phyloP scores from a whole-genome alignment of 1,140 invertebrate genomes.

The Potamilus streckersoni region DNA sequence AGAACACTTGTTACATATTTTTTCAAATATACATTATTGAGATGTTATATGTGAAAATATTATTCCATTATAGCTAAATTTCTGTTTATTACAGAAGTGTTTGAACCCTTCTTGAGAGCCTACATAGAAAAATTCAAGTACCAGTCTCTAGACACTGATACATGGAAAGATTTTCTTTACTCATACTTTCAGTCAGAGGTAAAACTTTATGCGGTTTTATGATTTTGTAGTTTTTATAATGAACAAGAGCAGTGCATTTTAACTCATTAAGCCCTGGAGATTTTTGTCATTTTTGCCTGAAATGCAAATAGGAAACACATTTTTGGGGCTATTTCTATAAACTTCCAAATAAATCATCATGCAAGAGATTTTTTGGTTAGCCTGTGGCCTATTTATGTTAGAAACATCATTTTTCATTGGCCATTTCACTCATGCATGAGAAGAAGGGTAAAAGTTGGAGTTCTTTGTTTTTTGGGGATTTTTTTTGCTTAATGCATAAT shows the following conservation, averaged over 20 bases:
- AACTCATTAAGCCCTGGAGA: too few species aligned
- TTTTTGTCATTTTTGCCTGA: too few species aligned
- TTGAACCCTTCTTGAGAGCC: slow-evolving; percentile 86
- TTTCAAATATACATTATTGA: not conserved
- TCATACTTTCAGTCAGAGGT: slow-evolving; percentile 80
- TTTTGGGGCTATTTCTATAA: too few species aligned
- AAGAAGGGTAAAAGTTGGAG: not conserved
- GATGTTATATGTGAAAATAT: not conserved
- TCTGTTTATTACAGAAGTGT: slow-evolving; percentile 72
- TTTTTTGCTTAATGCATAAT: not conserved
- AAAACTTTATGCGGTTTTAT: not conserved
- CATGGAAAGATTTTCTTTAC: slow-evolving; percentile 84
- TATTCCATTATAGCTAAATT: slow-evolving; percentile 2
- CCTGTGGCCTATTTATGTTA: too few species aligned
- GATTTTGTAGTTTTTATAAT: not conserved
- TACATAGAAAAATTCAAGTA: slow-evolving; percentile 87
- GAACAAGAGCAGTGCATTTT: not conserved
- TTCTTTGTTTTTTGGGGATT: not conserved
- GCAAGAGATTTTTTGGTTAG: too few species aligned
- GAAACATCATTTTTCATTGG: too few species aligned
- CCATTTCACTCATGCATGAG: too few species aligned
- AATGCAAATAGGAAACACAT: too few species aligned
- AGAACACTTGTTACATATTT: not conserved
- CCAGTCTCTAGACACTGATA: slow-evolving; percentile 84
- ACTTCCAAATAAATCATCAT: too few species aligned